A percentile compares a stretch with the other conserved stretches of the same genome.
Evolutionary conservation across 2,113 vertebrate genomes (phyloP).

Genomic region (Sphaerodactylus townsendi): DNA sequence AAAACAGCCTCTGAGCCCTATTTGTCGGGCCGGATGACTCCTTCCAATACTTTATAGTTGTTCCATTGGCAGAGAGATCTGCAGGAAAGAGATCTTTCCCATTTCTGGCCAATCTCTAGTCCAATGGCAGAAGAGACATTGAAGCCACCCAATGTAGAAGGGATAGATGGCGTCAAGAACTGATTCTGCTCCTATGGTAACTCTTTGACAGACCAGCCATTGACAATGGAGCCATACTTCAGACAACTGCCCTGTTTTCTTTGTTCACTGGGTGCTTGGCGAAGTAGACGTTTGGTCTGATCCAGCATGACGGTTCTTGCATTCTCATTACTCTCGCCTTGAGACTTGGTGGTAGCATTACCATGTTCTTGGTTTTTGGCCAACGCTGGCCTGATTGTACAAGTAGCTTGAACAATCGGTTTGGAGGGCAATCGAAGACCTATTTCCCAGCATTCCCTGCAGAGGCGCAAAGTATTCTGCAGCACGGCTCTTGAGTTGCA

Average conservation of each 20-base stretch:
- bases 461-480: not conserved
- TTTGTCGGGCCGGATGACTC: not conserved
- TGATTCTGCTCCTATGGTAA: not conserved
- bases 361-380: not conserved
- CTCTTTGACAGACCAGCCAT: not conserved
- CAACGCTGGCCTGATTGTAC: not conserved
- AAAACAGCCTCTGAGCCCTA: not conserved
- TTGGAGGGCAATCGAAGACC: not conserved
- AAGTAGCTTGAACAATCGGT: too few relatives aligned
- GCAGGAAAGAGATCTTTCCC: not conserved
- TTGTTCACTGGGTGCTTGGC: too few relatives aligned
- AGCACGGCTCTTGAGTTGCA: too few relatives aligned
- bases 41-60: not conserved
- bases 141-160: not conserved
- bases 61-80: not conserved
- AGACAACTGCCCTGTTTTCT: too few relatives aligned
- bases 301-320: too few relatives aligned
- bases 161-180: not conserved
- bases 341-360: not conserved
- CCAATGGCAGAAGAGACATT: not conserved
- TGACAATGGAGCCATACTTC: not conserved
- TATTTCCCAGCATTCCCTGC: not conserved
- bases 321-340: too few relatives aligned
- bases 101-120: not conserved
- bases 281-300: too few relatives aligned